A percentile compares a stretch with the other conserved stretches of the same genome.
These are phyloP conservation scores for Apogon hyalosoma DNA, from an alignment of 2,797 vertebrate species.

Conservation along the genomic window DNA sequence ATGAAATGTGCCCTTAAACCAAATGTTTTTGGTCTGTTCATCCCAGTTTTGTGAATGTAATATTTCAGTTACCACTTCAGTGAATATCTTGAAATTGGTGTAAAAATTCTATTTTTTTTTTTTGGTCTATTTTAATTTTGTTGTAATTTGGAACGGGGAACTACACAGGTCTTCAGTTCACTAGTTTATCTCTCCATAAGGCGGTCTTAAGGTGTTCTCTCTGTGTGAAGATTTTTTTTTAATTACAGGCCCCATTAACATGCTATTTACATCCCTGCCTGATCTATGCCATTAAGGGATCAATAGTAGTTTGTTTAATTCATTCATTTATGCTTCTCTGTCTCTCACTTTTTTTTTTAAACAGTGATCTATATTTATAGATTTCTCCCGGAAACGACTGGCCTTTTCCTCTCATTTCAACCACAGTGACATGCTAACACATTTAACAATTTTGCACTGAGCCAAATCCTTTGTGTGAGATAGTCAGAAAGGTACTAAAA, in stretches of 20 bases:
- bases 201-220: constrained; percentile 9
- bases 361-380: constrained; percentile 74
- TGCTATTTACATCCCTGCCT: constrained; percentile 68
- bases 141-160: background rate
- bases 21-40: no score
- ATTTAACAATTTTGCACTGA: constrained; percentile 37
- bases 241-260: constrained; percentile 74
- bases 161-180: constrained; percentile 15
- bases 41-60: no score
- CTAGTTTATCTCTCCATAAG: constrained; percentile 20
- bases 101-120: background rate
- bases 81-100: no score
- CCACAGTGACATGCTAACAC: constrained; percentile 48
- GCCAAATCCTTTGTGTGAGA: background rate
- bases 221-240: constrained; percentile 28
- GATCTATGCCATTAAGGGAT: constrained; percentile 74
- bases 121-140: background rate
- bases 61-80: no score
- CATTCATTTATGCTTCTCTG: constrained; percentile 66
- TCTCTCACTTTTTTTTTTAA: constrained; percentile 15
- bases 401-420: constrained; percentile 45
- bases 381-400: constrained; percentile 50
- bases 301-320: constrained; percentile 73
- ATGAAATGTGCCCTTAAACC: background rate
- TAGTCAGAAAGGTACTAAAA: background rate